Conservation (phyloP, 2,113 vertebrate genomes). For the Halichoeres trimaculatus region DNA sequence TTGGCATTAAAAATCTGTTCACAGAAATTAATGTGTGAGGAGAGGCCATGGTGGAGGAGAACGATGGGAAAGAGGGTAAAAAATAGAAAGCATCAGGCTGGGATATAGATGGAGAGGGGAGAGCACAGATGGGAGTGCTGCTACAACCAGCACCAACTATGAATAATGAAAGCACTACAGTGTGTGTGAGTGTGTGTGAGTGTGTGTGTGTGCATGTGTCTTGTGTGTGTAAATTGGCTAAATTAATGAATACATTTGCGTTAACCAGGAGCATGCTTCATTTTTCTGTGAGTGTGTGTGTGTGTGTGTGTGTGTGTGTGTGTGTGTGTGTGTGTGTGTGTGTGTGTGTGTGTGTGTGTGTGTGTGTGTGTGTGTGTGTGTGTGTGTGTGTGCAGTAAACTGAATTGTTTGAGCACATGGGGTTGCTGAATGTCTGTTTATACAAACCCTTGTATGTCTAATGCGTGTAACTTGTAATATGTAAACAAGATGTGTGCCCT, state of each 20-base stretch:
- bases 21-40: background rate
- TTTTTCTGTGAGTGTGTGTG: constrained; percentile 8
- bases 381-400: constrained; percentile 20
- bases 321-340: too few relatives aligned
- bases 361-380: too few relatives aligned
- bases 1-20: background rate
- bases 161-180: constrained; percentile 39
- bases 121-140: constrained; percentile 46
- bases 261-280: constrained; percentile 14
- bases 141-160: constrained; percentile 25
- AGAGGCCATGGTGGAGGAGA: background rate
- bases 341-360: too few relatives aligned
- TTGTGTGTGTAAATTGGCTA: constrained; percentile 1
- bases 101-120: constrained; percentile 29
- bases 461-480: constrained; percentile 20
- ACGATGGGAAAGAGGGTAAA: background rate
- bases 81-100: background rate
- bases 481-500: background rate
- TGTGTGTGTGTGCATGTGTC: constrained; percentile 23
- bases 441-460: constrained; percentile 15
- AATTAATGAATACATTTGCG: constrained; percentile 17
- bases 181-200: constrained; percentile 10
- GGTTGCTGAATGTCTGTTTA: background rate
- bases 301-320: too few relatives aligned
- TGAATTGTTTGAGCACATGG: background rate